phyloP scores from a whole-genome alignment of 2,888 invertebrate species.

The Eristalis arbustorum region DNA sequence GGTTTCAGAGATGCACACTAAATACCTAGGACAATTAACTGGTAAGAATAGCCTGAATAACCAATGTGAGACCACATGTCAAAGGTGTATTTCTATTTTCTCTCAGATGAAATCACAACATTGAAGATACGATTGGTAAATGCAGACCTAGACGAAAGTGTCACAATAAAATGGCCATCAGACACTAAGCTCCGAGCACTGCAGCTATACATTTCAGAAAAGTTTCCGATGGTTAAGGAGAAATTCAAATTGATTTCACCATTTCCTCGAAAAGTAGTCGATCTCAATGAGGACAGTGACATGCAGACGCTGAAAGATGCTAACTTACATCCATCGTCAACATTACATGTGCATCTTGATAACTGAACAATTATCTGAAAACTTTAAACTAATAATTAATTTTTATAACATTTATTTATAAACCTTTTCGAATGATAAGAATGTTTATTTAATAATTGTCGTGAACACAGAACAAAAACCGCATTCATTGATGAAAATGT shows the following conservation, averaged over 20 bases:
- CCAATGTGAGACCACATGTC: background rate
- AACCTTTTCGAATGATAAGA: conserved; percentile 28
- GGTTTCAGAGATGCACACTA: conserved; percentile 22
- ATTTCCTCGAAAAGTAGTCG: conserved; percentile 77
- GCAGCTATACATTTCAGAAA: conserved; percentile 76
- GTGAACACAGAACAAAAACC: conserved; percentile 26
- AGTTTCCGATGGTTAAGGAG: conserved; percentile 77
- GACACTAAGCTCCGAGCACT: conserved; percentile 77
- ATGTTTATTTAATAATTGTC: conserved; percentile 38
- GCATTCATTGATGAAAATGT: conserved; percentile 38
- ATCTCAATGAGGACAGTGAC: conserved; percentile 76
- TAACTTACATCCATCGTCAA: conserved; percentile 79
- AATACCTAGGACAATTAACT: conserved; percentile 38
- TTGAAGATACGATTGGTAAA: conserved; percentile 77
- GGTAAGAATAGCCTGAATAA: background rate
- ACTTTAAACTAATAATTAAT: conserved; percentile 41
- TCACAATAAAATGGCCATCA: conserved; percentile 79
- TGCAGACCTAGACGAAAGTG: conserved; percentile 75
- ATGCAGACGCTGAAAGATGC: conserved; percentile 76
- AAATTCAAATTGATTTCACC: conserved; percentile 79
- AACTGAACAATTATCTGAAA: conserved; percentile 73
- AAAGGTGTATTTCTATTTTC: background rate
- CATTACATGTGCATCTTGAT: conserved; percentile 78
- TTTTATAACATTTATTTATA: conserved; percentile 47
- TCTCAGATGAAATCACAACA: conserved; percentile 76